Evolutionary conservation across 1,140 invertebrate species (phyloP).

Genomic region (Eupristina koningsbergeri): DNA sequence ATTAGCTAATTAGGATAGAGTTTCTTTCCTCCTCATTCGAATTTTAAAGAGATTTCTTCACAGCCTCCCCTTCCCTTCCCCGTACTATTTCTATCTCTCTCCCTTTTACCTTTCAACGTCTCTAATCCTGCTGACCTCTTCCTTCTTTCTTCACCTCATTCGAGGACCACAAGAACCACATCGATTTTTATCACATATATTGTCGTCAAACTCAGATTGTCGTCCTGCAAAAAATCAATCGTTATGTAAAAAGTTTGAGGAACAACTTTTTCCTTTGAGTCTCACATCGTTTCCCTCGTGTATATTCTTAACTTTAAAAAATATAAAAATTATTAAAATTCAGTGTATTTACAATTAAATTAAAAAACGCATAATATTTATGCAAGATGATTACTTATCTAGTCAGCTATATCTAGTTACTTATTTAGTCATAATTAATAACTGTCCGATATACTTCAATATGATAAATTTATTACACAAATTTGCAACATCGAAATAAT

Average conservation of each 20-base stretch:
- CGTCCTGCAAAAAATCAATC: background rate
- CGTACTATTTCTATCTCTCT: background rate
- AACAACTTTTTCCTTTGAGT: background rate
- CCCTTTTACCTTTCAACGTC: background rate
- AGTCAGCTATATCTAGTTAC: no score
- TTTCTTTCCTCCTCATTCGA: constrained; percentile 13
- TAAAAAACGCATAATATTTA: background rate
- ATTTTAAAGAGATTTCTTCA: constrained; percentile 8
- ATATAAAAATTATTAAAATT: background rate
- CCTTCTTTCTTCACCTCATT: background rate
- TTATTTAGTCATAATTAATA: background rate
- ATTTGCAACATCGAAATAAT: background rate
- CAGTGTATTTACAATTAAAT: background rate
- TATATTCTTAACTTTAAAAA: background rate
- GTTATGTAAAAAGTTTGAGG: background rate
- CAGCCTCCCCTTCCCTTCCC: background rate
- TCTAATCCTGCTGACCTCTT: background rate
- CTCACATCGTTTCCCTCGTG: background rate
- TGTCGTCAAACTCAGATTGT: background rate
- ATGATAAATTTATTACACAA: no score
- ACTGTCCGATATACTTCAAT: background rate
- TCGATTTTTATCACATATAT: background rate
- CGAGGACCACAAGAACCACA: background rate
- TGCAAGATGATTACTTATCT: background rate
- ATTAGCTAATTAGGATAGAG: constrained; percentile 39